Conservation (phyloP, 2,888 invertebrate genomes). For the Drosophila macrospina region DNA sequence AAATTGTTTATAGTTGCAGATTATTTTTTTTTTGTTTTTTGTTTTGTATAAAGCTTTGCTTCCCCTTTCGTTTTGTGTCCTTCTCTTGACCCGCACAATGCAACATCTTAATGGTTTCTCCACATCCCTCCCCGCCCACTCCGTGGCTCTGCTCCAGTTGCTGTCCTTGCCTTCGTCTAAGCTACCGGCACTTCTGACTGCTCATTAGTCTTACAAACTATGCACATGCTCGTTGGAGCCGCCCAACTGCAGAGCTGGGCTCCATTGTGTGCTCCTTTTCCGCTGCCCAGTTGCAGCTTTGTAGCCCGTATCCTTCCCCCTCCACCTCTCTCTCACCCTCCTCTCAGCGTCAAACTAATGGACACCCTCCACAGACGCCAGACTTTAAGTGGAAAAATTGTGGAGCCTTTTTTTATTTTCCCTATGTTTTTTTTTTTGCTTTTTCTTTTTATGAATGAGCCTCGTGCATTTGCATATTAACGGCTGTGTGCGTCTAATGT, state of each 20-base stretch:
- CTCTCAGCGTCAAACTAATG: conserved; percentile 36
- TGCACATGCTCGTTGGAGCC: conserved; percentile 54
- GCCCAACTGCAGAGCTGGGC: conserved; percentile 10
- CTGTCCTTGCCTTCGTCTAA: not conserved
- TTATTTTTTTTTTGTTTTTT: not conserved
- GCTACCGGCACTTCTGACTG: conserved; percentile 39
- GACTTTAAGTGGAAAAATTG: conserved; percentile 38
- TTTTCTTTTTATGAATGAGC: conserved; percentile 60
- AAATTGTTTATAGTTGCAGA: conserved; percentile 20
- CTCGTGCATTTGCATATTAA: conserved; percentile 76
- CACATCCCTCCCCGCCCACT: too few species aligned
- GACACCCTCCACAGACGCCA: conserved; percentile 48
- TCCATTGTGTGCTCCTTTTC: conserved; percentile 50
- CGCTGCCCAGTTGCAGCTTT: conserved; percentile 46
- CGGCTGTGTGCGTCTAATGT: conserved; percentile 79
- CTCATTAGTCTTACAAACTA: conserved; percentile 77
- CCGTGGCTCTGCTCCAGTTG: not conserved
- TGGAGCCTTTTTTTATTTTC: conserved; percentile 5
- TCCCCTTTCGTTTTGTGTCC: not conserved
- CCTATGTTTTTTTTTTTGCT: conserved; percentile 21
- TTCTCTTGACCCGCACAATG: conserved; percentile 16
- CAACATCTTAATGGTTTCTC: conserved; percentile 36
- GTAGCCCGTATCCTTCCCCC: conserved; percentile 1
- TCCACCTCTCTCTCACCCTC: too few species aligned
- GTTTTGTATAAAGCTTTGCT: not conserved